Evolutionary conservation across 2,888 invertebrate species (phyloP).

Genomic region (Stenichneumon culpator): DNA sequence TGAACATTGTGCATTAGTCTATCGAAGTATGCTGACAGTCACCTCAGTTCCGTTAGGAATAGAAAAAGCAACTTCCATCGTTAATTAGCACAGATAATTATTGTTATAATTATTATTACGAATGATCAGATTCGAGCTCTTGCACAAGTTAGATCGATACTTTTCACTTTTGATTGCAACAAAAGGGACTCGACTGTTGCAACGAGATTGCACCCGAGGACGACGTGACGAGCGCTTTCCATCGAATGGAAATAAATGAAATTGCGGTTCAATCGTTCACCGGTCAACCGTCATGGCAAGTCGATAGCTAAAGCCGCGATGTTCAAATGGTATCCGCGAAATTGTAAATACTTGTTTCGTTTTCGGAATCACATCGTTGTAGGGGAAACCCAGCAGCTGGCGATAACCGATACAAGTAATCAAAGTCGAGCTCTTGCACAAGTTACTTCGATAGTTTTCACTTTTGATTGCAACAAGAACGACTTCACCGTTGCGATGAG

Average conservation of each 20-base stretch:
- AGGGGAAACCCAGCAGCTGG: neutral
- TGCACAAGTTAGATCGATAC: neutral
- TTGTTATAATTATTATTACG: no score
- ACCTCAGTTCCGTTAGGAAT: no score
- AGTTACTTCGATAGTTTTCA: no score
- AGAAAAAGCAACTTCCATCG: no score
- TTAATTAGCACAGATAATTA: no score
- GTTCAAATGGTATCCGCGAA: no score
- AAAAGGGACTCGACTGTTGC: conserved; percentile 23
- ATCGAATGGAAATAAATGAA: conserved; percentile 4
- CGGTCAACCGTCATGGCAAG: neutral
- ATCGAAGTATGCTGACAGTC: no score
- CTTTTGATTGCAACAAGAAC: no score
- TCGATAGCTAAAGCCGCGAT: neutral
- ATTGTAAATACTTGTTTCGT: conserved; percentile 16
- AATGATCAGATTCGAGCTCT: no score
- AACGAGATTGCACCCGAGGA: neutral
- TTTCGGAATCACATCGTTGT: conserved; percentile 34
- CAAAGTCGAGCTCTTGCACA: no score
- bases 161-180: conserved; percentile 51
- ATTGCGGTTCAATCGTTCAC: neutral
- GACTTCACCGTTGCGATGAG: neutral
- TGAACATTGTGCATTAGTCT: no score
- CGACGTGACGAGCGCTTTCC: neutral
- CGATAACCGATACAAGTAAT: conserved; percentile 2